Conservation (phyloP, 2,797 vertebrate genomes). For the Xyrichtys novacula region DNA sequence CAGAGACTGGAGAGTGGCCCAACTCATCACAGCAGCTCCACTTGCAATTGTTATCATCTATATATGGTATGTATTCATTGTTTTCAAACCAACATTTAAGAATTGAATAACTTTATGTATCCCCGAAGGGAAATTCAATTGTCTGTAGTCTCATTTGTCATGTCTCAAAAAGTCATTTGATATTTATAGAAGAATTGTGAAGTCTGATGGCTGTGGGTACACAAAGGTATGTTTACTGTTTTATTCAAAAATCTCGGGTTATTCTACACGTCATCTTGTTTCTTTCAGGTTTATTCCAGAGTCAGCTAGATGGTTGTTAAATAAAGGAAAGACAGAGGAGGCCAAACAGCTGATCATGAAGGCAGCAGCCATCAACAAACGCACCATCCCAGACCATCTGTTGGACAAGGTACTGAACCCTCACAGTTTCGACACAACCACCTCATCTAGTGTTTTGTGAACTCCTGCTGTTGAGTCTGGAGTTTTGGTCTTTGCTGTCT, state of each 20-base stretch:
- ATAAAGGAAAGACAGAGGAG: constrained; percentile 74
- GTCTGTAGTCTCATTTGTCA: no score
- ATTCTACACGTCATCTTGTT: not conserved
- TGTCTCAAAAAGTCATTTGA: no score
- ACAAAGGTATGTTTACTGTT: no score
- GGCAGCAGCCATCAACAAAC: constrained; percentile 83
- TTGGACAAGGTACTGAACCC: constrained; percentile 79
- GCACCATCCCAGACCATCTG: constrained; percentile 72
- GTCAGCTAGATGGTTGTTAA: constrained; percentile 88
- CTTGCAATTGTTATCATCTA: constrained; percentile 73
- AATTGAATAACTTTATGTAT: no score
- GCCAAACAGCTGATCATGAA: constrained; percentile 84
- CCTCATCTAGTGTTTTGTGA: no score
- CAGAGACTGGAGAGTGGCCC: constrained; percentile 85
- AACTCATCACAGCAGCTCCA: constrained; percentile 76
- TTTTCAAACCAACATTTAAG: not conserved
- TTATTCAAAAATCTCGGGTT: rapidly evolving
- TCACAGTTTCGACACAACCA: no score
- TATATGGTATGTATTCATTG: constrained; percentile 74
- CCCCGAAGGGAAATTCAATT: no score
- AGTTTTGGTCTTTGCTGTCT: no score
- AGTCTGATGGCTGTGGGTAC: no score
- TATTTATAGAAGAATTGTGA: no score
- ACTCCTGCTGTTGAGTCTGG: no score
- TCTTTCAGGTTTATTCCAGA: constrained; percentile 86